Base-by-base conservation (phyloP, 2,888 invertebrate genomes). In the Caenorhabditis sp. region DNA sequence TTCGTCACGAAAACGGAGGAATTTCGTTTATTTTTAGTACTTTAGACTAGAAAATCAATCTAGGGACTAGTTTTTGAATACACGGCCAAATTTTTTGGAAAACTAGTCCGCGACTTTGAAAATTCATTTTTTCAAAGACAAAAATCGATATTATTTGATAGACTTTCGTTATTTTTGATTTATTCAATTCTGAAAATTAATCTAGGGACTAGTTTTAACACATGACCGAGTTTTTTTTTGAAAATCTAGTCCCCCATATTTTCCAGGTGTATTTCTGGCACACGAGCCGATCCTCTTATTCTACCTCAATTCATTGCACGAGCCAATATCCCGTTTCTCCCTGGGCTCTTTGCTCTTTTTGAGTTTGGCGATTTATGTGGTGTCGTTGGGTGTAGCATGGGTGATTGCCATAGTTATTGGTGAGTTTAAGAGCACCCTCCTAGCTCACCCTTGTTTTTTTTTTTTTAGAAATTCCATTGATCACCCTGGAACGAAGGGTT, bases 221-320 rank as follows among this genome's bases (percentile, higher is more conserved):
- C n/a, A n/a, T n/a, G n/a, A n/a, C n/a, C n/a, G n/a, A n/a, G n/a
- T n/a, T n/a, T n/a, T n/a, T n/a, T 36, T 36, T 36, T 36, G 36
- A 5, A 36, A 36, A 36, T 10, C 7, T 10, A 10, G 7, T 36
- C 36, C 36, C 5, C 36, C 36, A 17, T 53, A 14, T 43, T 17
- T 17, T 43, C 12, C 43, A 43, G 83, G 83, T 1, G 71, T 83
- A 7, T 83, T 78, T 58, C 59, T 83, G 20, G 70, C 77, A 2
- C 83, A 83, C 58, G 83, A 81, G 65, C 80, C 77, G 8, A 68
- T 83, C 23, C 69, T 80, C 8, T 58, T 80, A 5, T 70, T 60
- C 43, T 64, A 75, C 26, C 27, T 80, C n/a, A 76, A 70, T 59
- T 65, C 77, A 5, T 67, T 67, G 4, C 72, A 78, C 2, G 72